Conservation (phyloP, 2,113 vertebrate species). For the Ammodytes marinus region DNA sequence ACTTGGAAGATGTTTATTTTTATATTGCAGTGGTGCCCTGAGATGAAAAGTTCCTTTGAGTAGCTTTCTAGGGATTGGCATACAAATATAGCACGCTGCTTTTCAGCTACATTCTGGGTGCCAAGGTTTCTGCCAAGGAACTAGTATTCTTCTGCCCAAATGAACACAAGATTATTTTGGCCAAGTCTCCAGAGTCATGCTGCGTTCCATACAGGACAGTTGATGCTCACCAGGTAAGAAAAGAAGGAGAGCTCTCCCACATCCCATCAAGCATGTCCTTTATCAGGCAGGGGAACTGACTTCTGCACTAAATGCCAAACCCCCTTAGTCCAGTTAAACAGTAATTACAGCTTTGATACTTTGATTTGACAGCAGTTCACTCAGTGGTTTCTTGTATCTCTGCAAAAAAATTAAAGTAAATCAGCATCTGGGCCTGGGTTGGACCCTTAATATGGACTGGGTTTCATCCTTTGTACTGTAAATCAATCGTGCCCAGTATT, state of each 20-base stretch:
- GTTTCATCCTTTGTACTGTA: neutral
- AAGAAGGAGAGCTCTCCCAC: neutral
- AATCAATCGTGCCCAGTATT: neutral
- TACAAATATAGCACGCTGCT: slow-evolving; percentile 27
- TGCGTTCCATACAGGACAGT: neutral
- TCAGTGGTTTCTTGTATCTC: slow-evolving; percentile 15
- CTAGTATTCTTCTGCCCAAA: slow-evolving; percentile 13
- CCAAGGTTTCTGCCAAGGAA: slow-evolving; percentile 28
- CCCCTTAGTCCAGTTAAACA: slow-evolving; percentile 12
- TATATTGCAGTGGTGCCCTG: slow-evolving; percentile 16
- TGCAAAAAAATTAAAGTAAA: too few relatives aligned
- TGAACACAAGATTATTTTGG: slow-evolving; percentile 33
- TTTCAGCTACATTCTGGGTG: slow-evolving; percentile 22
- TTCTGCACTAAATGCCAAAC: slow-evolving; percentile 23
- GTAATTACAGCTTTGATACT: slow-evolving; percentile 29
- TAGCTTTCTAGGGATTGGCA: slow-evolving; percentile 19
- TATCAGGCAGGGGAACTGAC: slow-evolving; percentile 4
- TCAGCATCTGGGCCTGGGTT: slow-evolving; percentile 13
- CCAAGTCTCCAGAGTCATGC: slow-evolving; percentile 14
- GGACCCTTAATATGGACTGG: neutral
- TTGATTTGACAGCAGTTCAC: slow-evolving; percentile 43
- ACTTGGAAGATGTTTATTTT: slow-evolving; percentile 28
- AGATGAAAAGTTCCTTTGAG: slow-evolving; percentile 37
- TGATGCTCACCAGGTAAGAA: slow-evolving; percentile 8
- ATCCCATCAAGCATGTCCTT: slow-evolving; percentile 4